phyloP scores from a whole-genome alignment of 1,140 invertebrate species.

The Conus betulinus region DNA sequence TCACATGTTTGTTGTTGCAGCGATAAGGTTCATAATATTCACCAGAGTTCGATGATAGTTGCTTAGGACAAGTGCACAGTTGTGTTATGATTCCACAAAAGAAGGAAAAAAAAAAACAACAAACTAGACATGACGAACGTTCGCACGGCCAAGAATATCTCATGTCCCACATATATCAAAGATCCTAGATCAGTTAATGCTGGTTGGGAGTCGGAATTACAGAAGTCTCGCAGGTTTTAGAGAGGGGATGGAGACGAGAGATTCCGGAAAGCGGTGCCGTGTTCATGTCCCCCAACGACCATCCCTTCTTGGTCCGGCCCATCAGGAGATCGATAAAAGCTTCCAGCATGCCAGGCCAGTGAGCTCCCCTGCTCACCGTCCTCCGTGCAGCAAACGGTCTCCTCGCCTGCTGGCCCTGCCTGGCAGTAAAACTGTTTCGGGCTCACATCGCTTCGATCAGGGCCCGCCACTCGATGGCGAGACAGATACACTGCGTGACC shows the following conservation, averaged over 20 bases:
- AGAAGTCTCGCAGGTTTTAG: neutral
- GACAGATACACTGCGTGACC: too few relatives aligned
- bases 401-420: too few relatives aligned
- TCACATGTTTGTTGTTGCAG: neutral
- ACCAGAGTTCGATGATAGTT: neutral
- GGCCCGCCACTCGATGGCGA: too few relatives aligned
- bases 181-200: neutral
- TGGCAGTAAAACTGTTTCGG: too few relatives aligned
- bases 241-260: neutral
- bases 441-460: too few relatives aligned
- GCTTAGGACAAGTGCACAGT: neutral
- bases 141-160: neutral
- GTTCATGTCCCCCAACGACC: neutral
- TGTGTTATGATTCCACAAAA: neutral
- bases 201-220: neutral
- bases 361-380: too few relatives aligned
- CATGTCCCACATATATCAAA: neutral
- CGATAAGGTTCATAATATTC: neutral
- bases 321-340: too few relatives aligned
- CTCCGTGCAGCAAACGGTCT: too few relatives aligned
- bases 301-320: neutral
- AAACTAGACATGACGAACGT: neutral
- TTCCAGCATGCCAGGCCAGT: too few relatives aligned
- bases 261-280: neutral
- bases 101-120: neutral